phyloP scores from a whole-genome alignment of 2,113 vertebrate genomes.

The Phyllopteryx taeniolatus region DNA sequence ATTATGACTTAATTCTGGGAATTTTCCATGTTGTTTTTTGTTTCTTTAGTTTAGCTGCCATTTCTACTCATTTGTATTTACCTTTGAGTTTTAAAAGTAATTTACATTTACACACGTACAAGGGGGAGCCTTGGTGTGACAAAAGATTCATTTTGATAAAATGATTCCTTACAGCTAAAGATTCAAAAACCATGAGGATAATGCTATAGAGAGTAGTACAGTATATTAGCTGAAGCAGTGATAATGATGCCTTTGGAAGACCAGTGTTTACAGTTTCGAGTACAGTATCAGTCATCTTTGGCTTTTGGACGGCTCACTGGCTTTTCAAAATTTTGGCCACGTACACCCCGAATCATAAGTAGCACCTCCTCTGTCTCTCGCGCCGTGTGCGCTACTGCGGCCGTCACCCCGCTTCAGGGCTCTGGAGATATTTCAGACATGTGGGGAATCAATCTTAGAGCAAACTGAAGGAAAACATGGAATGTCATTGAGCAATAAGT shows the following conservation, averaged over 20 bases:
- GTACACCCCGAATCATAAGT: not conserved
- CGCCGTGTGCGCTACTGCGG: conserved; percentile 69
- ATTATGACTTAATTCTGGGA: not conserved
- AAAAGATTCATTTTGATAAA: not conserved
- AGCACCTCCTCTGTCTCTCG: conserved; percentile 7
- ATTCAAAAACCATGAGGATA: not conserved
- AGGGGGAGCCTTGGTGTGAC: no score
- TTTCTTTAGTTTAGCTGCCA: not conserved
- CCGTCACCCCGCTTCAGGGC: conserved; percentile 80
- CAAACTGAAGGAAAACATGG: conserved; percentile 90
- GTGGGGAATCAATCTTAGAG: conserved; percentile 89
- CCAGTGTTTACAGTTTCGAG: not conserved
- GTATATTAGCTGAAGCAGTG: not conserved
- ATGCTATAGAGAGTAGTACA: not conserved
- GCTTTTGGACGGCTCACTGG: not conserved
- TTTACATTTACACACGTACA: no score
- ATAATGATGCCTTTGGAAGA: not conserved
- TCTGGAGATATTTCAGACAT: conserved; percentile 88
- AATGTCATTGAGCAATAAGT: conserved; percentile 96
- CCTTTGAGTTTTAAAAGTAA: no score
- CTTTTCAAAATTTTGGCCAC: not conserved
- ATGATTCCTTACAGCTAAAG: not conserved
- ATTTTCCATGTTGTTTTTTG: not conserved
- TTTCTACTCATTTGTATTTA: no score
- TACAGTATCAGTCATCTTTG: not conserved